Evolutionary conservation across 2,888 invertebrate genomes (phyloP), one percentile per base, ranked within the genome.

Genomic region (Phengaris arion): DNA sequence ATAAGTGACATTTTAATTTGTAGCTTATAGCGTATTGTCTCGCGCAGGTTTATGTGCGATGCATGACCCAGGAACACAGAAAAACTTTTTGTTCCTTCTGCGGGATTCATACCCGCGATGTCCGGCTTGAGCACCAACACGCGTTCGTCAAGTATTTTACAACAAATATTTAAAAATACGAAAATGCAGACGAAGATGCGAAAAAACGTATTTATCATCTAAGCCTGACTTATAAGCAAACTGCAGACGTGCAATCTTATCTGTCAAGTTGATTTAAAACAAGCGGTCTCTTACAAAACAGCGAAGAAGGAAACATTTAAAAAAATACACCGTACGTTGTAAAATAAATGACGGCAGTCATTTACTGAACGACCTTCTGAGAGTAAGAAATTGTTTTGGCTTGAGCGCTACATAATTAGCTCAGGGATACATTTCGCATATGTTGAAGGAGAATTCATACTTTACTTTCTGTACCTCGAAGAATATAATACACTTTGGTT

Each of bases 231-330:
- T 35, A 59, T 59, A 59, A 45, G 64, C 12, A 35, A 52, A 52
- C 12, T 64, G 22, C 15, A 64, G 13, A 64, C 8, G 22, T 59
- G 22, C 59, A 59, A 64, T 45, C 59, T 59, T 15, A 22, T 59
- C 64, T 64, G 64, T 64, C 64, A 64, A 64, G 64, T 45, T 64
- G 45, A 64, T 64, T 35, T 35, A 64, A 64, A 64, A 64, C 64
- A 35, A 64, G 64, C 10, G 57, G 8, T 64, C 13, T 64, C 6
- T 45, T 5, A 5, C 9, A 35, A 59, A 35, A 64, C 12, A 12
- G 64, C 35, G 8, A 48, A 48, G 48, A 45, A 35, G 12, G 7
- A 64, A 64, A 45, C 35, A 13, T 45, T 45, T 64, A 6, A 9
- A 15, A 64, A 64, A 64, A 13, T 13, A 45, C 6, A 52, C 52